Conservation (phyloP, 2,797 vertebrate genomes). For the Acanthis flammea region DNA sequence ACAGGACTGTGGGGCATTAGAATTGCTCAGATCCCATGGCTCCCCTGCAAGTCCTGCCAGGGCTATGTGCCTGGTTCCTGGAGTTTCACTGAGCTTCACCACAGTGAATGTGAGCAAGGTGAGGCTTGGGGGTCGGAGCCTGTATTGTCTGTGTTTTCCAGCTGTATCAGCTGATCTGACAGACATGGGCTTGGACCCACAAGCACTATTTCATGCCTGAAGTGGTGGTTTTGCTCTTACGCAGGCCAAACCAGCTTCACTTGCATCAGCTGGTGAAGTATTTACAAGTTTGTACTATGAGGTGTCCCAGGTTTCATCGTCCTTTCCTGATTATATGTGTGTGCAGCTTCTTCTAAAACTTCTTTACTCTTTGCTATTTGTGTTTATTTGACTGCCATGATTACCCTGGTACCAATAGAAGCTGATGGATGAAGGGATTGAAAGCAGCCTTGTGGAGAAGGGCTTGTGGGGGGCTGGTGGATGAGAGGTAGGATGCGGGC, state of each 20-base stretch:
- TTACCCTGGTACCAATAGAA: background rate
- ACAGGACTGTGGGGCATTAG: accelerated
- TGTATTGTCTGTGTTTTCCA: background rate
- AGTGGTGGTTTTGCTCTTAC: background rate
- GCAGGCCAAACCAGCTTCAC: background rate
- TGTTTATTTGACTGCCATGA: background rate
- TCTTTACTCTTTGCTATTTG: background rate
- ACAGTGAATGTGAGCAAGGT: background rate
- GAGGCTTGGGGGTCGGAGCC: background rate
- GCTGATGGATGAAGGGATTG: background rate
- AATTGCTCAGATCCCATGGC: background rate
- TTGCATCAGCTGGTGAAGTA: background rate
- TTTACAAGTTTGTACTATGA: background rate
- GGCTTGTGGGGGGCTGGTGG: background rate
- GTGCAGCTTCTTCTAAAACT: background rate
- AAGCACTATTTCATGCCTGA: background rate
- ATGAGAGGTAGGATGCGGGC: background rate
- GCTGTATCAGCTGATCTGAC: background rate
- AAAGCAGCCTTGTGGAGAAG: background rate
- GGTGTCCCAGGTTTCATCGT: background rate
- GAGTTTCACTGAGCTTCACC: background rate
- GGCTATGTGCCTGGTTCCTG: accelerated
- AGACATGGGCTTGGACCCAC: accelerated
- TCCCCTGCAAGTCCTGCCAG: background rate
- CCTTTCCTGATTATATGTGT: background rate